A percentile compares a stretch with the other conserved stretches of the same genome.
Conservation (phyloP, 1,140 invertebrate species). For the Calephelis virginiensis region DNA sequence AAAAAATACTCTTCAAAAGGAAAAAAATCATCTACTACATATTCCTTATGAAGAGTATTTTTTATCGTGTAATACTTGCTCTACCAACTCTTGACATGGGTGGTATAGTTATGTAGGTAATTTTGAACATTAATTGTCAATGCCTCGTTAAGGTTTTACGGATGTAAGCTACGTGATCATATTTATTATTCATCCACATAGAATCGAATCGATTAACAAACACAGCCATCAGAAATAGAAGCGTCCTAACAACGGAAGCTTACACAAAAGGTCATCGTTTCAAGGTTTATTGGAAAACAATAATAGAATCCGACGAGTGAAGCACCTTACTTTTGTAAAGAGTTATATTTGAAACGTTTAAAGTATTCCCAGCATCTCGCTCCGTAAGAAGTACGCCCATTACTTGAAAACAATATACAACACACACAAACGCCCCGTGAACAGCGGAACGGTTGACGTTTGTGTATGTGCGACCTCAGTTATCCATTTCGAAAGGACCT, state of each 20-base stretch:
- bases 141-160: too few relatives aligned
- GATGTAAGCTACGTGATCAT: neutral
- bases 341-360: slow-evolving; percentile 6
- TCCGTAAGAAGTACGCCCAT: slow-evolving; percentile 21
- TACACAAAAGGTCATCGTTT: slow-evolving; percentile 40
- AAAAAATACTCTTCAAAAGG: too few relatives aligned
- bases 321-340: slow-evolving; percentile 5
- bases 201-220: neutral
- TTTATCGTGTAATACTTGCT: too few relatives aligned
- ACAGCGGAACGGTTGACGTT: slow-evolving; percentile 7
- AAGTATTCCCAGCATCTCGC: slow-evolving; percentile 13
- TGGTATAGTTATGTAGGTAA: too few relatives aligned
- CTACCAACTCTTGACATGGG: too few relatives aligned
- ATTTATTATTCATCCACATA: neutral
- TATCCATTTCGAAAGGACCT: slow-evolving; percentile 23
- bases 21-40: too few relatives aligned
- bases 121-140: too few relatives aligned
- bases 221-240: neutral
- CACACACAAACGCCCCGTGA: slow-evolving; percentile 21
- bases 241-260: slow-evolving; percentile 22
- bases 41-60: too few relatives aligned
- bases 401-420: slow-evolving; percentile 21
- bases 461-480: slow-evolving; percentile 17
- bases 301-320: neutral
- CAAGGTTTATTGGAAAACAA: slow-evolving; percentile 38